These are phyloP conservation scores for Yponomeuta cagnagella DNA, from an alignment of 2,888 invertebrate species.

Conservation along the genomic window DNA sequence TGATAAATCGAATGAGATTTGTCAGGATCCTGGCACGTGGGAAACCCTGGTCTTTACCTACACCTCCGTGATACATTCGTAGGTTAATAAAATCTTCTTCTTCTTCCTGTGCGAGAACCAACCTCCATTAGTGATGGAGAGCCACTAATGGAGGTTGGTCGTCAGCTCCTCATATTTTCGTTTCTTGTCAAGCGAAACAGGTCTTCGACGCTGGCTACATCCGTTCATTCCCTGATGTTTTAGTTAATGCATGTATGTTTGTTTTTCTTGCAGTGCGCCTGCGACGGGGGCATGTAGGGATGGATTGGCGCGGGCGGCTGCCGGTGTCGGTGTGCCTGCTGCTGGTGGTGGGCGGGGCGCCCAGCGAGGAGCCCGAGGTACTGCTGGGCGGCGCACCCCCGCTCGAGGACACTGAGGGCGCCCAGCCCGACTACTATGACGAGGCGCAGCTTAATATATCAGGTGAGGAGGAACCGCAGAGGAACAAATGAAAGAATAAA, in stretches of 20 bases:
- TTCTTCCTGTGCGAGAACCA: too few species aligned
- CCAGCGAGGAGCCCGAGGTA: constrained; percentile 28
- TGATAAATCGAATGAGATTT: too few species aligned
- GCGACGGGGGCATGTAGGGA: constrained; percentile 63
- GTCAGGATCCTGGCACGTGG: too few species aligned
- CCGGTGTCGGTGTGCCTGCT: constrained; percentile 58
- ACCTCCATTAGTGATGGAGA: too few species aligned
- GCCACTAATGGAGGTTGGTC: too few species aligned
- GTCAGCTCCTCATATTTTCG: too few species aligned
- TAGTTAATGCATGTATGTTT: neutral
- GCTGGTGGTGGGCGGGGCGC: constrained; percentile 59
- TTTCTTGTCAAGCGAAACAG: too few species aligned
- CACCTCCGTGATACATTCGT: too few species aligned
- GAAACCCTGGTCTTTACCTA: too few species aligned
- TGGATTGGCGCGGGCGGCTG: constrained; percentile 56
- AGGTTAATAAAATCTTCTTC: too few species aligned
- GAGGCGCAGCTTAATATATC: constrained; percentile 64
- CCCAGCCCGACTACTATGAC: constrained; percentile 59
- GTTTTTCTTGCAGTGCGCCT: constrained; percentile 4
- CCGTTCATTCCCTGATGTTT: too few species aligned
- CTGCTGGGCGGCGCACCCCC: constrained; percentile 35
- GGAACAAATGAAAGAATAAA: constrained; percentile 5
- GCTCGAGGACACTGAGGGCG: constrained; percentile 48
- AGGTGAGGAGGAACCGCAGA: constrained; percentile 34
- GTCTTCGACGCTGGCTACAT: too few species aligned